Percentiles rank a stretch among this genome's conserved stretches.
phyloP scores from a whole-genome alignment of 2,888 invertebrate species.

The Oscheius sp. region DNA sequence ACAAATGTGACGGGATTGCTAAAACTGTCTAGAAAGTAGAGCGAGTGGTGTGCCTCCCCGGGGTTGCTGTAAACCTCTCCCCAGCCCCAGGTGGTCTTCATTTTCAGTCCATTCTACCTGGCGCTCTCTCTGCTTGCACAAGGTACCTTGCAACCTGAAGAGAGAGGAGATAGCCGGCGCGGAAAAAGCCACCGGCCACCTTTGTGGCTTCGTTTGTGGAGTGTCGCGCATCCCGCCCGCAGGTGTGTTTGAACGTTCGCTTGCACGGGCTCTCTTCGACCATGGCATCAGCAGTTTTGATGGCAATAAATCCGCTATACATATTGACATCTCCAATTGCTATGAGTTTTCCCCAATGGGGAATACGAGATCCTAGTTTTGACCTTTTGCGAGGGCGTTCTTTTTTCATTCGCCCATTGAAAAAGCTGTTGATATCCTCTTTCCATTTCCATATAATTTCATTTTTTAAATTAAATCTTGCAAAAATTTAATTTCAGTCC shows the following conservation, averaged over 20 bases:
- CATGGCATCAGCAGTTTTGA: background rate
- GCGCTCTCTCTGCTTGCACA: background rate
- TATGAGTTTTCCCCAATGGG: background rate
- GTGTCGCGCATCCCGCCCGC: slow-evolving; percentile 23
- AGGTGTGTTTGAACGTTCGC: slow-evolving; percentile 11
- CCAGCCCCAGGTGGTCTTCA: slow-evolving; percentile 22
- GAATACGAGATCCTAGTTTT: slow-evolving; percentile 7
- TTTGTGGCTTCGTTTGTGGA: slow-evolving; percentile 22
- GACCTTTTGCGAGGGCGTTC: background rate
- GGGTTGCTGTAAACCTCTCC: slow-evolving; percentile 8
- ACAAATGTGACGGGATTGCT: slow-evolving; percentile 14
- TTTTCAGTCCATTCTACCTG: background rate
- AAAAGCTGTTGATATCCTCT: background rate
- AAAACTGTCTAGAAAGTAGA: background rate
- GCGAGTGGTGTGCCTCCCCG: background rate
- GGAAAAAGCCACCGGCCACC: slow-evolving; percentile 25
- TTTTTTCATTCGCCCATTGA: background rate
- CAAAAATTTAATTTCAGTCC: background rate
- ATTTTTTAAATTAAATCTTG: background rate
- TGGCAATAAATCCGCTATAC: slow-evolving; percentile 25
- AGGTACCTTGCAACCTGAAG: background rate
- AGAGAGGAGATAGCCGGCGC: background rate
- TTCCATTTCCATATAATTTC: background rate
- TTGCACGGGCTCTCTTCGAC: background rate
- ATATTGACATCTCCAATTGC: slow-evolving; percentile 19